Evolutionary conservation across 2,797 vertebrate genomes (phyloP).

Genomic region (Epinephelus coioides): DNA sequence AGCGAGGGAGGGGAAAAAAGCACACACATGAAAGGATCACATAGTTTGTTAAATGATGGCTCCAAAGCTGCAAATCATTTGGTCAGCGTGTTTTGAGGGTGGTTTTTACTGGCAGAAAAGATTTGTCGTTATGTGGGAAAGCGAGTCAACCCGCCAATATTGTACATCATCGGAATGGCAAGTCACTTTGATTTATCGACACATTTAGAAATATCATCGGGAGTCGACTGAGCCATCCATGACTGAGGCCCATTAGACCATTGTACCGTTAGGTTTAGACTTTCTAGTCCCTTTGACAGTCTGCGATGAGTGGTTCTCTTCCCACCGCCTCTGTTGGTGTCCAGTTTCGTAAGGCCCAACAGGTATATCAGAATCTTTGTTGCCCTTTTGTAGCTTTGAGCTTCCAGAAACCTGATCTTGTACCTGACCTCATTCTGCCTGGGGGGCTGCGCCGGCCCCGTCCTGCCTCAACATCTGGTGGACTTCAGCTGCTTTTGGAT

Average conservation of each 20-base stretch:
- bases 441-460: slow-evolving; percentile 69
- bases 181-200: slow-evolving; percentile 72
- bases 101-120: slow-evolving; percentile 55
- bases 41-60: slow-evolving; percentile 57
- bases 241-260: slow-evolving; percentile 67
- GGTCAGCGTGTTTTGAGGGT: slow-evolving; percentile 55
- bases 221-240: slow-evolving; percentile 54
- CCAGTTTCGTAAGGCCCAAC: slow-evolving; percentile 80
- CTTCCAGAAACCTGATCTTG: slow-evolving; percentile 85
- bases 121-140: slow-evolving; percentile 50
- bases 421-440: slow-evolving; percentile 87
- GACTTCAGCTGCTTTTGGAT: slow-evolving; percentile 79
- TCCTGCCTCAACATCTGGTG: slow-evolving; percentile 84
- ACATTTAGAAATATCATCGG: slow-evolving; percentile 39
- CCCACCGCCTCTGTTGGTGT: slow-evolving; percentile 78
- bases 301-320: slow-evolving; percentile 74
- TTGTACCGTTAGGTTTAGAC: slow-evolving; percentile 74
- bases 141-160: slow-evolving; percentile 39
- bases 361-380: slow-evolving; percentile 87
- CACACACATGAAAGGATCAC: slow-evolving; percentile 58
- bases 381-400: slow-evolving; percentile 81
- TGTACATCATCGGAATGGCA: slow-evolving; percentile 41
- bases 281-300: slow-evolving; percentile 73
- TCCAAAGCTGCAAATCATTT: slow-evolving; percentile 72
- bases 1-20: slow-evolving; percentile 22